Base-by-base conservation (phyloP, 2,888 invertebrate genomes). In the Elmis aenea region DNA sequence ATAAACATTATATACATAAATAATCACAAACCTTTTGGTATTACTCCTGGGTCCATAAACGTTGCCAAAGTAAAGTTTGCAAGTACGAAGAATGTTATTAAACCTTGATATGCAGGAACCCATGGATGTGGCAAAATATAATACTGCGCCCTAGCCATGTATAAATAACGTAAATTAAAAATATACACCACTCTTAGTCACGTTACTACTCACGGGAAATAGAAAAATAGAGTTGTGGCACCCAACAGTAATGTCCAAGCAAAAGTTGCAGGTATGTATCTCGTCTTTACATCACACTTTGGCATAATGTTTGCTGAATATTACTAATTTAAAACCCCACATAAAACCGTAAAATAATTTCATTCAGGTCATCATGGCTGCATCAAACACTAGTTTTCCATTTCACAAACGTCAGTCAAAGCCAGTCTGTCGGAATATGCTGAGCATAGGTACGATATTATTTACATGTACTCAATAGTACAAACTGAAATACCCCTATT, bases 41-140 rank as follows among this genome's bases (percentile, higher is more conserved):
- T 95, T 50, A 94, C 86, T 61, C 96, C 97, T 64, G 96, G 96
- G 73, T 97, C 96, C 94, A 97, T 96, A 72, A 96, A 95, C 62
- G 97, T 97, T 57, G 99, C 96, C 73, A 97, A 77, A 55, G 93
- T 91, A 72, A 99, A 95, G 79, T 99, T 99, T 71, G 95, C 89
- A 72, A 97, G 75, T 61, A 97, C 96, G 76, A 96, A 94, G 72
- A 97, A 85, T 57, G 95, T 91, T 64, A 99, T 83, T 56, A 96
- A 81, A 57, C 87, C 92, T 76, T 97, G 94, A 66, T 85, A 85
- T 58, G 90, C 86, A 51, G 90, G 88, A 54, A 93, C 86, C 88
- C 90, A 91, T 77, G 85, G 84, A 70, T 88, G 81, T 56, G 75
- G 74, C 66, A 76, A 74, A 58, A 88, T 77, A 68, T 90, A 91